phyloP scores from a whole-genome alignment of 2,888 invertebrate species.

The Agrochola litura region DNA sequence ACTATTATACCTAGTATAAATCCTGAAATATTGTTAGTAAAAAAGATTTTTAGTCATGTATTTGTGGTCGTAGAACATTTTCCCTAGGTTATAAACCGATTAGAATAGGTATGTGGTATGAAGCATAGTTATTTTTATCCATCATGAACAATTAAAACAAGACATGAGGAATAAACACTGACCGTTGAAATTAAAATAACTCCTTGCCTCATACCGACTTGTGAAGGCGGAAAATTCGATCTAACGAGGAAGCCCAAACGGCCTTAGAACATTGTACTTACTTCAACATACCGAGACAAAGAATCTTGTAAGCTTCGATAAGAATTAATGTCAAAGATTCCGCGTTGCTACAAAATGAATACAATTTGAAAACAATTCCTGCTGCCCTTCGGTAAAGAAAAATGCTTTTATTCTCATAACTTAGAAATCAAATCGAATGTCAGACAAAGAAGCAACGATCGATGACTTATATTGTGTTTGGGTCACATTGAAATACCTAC shows the following conservation, averaged over 20 bases:
- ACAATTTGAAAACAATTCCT: constrained; percentile 42
- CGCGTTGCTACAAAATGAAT: constrained; percentile 67
- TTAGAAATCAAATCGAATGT: neutral
- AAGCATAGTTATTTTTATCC: constrained; percentile 42
- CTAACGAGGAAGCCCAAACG: constrained; percentile 71
- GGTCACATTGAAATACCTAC: constrained; percentile 29
- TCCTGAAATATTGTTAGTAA: neutral
- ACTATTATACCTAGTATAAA: neutral
- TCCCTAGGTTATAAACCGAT: constrained; percentile 9
- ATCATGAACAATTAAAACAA: constrained; percentile 48
- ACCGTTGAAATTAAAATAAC: constrained; percentile 58
- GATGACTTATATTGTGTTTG: constrained; percentile 17
- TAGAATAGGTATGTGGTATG: constrained; percentile 21
- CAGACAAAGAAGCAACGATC: constrained; percentile 25
- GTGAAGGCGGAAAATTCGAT: constrained; percentile 69
- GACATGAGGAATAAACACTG: constrained; percentile 45
- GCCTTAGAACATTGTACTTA: constrained; percentile 57
- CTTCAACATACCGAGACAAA: constrained; percentile 59
- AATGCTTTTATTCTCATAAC: constrained; percentile 12
- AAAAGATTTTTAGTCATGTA: neutral
- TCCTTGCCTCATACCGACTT: constrained; percentile 59
- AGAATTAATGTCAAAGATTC: constrained; percentile 67
- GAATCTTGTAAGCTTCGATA: constrained; percentile 61
- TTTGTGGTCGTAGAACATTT: constrained; percentile 13
- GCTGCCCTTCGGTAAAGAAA: constrained; percentile 31